Conservation (phyloP, 2,113 vertebrate genomes). For the Petrocephalus microphthalmus region DNA sequence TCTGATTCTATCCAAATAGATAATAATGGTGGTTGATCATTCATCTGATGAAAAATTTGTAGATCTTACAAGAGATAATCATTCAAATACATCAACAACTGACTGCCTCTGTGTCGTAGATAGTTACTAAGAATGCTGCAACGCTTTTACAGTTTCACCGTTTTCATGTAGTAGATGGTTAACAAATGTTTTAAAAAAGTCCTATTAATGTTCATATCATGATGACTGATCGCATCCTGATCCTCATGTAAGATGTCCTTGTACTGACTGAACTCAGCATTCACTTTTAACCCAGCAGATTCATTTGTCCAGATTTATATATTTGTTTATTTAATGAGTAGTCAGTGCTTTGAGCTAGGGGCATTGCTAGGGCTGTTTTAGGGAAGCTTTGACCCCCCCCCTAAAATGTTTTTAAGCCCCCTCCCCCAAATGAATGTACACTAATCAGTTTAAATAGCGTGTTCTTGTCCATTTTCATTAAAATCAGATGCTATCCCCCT, state of each 20-base stretch:
- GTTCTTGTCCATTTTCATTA: neutral
- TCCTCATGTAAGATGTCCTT: neutral
- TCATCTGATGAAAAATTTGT: neutral
- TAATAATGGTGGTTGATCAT: neutral
- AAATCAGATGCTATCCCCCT: neutral
- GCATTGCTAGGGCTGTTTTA: neutral
- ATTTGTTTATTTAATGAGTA: neutral
- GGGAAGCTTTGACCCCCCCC: neutral
- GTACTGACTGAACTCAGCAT: neutral
- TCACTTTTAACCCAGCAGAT: neutral
- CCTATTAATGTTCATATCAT: neutral
- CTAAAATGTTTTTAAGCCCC: neutral
- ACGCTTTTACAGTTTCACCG: neutral
- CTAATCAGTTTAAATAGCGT: neutral
- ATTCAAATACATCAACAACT: neutral
- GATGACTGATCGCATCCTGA: neutral
- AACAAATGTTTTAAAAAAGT: neutral
- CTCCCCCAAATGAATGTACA: neutral
- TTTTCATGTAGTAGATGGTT: neutral
- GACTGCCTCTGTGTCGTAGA: neutral
- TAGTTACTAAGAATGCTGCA: neutral
- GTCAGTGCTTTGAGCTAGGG: neutral
- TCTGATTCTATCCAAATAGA: neutral
- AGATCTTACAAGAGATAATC: neutral
- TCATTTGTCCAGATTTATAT: neutral